These are phyloP conservation scores for Aphidius colemani DNA, from an alignment of 2,888 invertebrate species.

Conservation along the genomic window DNA sequence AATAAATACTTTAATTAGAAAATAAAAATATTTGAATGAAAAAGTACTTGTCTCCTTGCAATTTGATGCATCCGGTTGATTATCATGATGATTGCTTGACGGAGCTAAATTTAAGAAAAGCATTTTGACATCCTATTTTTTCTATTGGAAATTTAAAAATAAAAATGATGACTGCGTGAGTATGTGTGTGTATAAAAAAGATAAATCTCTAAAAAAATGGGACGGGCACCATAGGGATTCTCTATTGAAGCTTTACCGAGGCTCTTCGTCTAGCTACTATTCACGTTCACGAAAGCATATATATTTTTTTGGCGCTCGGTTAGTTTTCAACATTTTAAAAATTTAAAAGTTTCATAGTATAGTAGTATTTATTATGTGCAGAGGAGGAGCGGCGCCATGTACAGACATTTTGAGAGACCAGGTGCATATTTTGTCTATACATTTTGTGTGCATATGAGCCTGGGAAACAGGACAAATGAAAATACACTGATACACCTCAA, in stretches of 20 bases:
- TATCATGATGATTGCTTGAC: conserved; percentile 14
- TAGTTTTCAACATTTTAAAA: conserved; percentile 15
- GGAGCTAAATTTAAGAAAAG: conserved; percentile 9
- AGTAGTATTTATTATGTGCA: no score
- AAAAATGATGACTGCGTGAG: not conserved
- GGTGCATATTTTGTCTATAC: conserved; percentile 47
- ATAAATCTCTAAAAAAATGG: conserved; percentile 48
- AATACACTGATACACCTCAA: no score
- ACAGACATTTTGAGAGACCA: conserved; percentile 45
- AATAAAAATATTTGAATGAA: no score
- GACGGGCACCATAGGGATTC: conserved; percentile 42
- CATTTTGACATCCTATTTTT: conserved; percentile 12
- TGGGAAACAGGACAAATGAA: conserved; percentile 46
- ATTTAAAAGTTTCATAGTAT: no score
- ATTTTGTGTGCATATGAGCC: conserved; percentile 43
- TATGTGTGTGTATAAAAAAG: conserved; percentile 27
- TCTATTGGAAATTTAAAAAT: not conserved
- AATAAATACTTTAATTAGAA: no score
- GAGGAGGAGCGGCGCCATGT: conserved; percentile 35
- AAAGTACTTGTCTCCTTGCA: not conserved
- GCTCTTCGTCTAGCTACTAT: conserved; percentile 38
- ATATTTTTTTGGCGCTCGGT: conserved; percentile 28
- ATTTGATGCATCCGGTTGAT: conserved; percentile 23
- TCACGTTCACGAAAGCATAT: conserved; percentile 56
- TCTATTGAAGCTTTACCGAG: conserved; percentile 41